phyloP scores from a whole-genome alignment of 2,888 invertebrate genomes.

The Hecatera dysodea region DNA sequence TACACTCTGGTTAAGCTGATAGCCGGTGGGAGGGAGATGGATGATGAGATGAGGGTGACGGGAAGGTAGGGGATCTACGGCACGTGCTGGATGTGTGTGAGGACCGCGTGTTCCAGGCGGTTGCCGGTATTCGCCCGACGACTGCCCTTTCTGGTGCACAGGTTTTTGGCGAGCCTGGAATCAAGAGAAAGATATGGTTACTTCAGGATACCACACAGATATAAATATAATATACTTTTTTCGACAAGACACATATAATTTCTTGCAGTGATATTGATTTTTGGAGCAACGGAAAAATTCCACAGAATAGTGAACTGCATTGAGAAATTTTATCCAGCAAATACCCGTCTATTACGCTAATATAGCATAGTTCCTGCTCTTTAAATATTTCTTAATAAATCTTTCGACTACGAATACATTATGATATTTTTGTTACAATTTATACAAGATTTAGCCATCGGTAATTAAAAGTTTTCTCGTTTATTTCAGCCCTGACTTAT shows the following conservation, averaged over 20 bases:
- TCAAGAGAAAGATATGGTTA: conserved; percentile 37
- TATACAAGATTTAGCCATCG: conserved; percentile 38
- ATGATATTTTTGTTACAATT: conserved; percentile 38
- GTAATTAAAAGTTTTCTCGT: conserved; percentile 52
- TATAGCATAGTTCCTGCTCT: background rate
- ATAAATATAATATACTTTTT: background rate
- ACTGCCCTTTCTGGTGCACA: conserved; percentile 95
- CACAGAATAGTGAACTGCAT: background rate
- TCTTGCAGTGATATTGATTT: background rate
- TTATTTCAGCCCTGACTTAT: conserved; percentile 36
- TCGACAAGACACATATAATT: background rate
- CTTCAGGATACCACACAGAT: background rate
- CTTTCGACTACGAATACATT: conserved; percentile 11
- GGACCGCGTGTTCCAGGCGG: conserved; percentile 95
- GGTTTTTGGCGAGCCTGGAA: conserved; percentile 95
- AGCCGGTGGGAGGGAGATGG: conserved; percentile 79
- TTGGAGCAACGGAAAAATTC: background rate
- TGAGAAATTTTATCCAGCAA: background rate
- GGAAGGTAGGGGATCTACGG: conserved; percentile 91
- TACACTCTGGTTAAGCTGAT: conserved; percentile 75
- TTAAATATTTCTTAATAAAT: conserved; percentile 9
- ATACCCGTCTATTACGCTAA: background rate
- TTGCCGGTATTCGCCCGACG: conserved; percentile 96
- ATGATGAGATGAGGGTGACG: conserved; percentile 63
- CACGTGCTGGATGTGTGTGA: conserved; percentile 96